These are phyloP conservation scores for Cyrtorhinus lividipennis DNA, from an alignment of 1,140 invertebrate genomes.

Conservation along the genomic window DNA sequence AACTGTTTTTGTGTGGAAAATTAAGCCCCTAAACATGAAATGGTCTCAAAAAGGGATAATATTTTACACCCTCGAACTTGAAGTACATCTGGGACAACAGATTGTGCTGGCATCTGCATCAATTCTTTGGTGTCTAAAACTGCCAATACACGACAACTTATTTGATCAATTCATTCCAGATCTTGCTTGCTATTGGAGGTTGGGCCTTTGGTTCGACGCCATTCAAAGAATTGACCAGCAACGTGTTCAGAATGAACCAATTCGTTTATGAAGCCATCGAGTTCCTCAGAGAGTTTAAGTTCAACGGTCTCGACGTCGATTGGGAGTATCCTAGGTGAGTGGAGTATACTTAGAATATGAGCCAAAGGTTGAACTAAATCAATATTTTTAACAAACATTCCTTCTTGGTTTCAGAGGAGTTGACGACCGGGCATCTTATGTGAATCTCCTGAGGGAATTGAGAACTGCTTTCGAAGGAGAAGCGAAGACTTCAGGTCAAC, in stretches of 20 bases:
- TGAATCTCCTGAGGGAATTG: conserved; percentile 67
- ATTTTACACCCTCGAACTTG: no score
- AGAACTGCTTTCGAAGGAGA: conserved; percentile 81
- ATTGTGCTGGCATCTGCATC: no score
- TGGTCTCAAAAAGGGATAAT: no score
- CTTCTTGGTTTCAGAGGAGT: conserved; percentile 40
- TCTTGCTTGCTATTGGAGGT: conserved; percentile 81
- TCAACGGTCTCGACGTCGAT: conserved; percentile 91
- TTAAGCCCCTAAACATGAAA: no score
- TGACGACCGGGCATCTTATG: conserved; percentile 67
- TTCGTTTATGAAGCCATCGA: conserved; percentile 90
- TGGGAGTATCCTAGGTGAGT: conserved; percentile 83
- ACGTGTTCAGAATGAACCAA: conserved; percentile 83
- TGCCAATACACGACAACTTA: no score
- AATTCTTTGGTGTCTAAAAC: no score
- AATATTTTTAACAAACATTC: neutral
- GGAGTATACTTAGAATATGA: neutral
- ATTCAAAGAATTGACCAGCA: conserved; percentile 82
- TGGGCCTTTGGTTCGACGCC: conserved; percentile 87
- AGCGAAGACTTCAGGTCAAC: conserved; percentile 53
- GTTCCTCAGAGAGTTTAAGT: conserved; percentile 78
- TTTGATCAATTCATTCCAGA: no score
- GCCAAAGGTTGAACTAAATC: no score
- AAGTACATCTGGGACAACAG: no score
- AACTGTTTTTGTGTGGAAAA: no score